Conservation (phyloP, 1,140 invertebrate species). For the Papilio aristodemus region DNA sequence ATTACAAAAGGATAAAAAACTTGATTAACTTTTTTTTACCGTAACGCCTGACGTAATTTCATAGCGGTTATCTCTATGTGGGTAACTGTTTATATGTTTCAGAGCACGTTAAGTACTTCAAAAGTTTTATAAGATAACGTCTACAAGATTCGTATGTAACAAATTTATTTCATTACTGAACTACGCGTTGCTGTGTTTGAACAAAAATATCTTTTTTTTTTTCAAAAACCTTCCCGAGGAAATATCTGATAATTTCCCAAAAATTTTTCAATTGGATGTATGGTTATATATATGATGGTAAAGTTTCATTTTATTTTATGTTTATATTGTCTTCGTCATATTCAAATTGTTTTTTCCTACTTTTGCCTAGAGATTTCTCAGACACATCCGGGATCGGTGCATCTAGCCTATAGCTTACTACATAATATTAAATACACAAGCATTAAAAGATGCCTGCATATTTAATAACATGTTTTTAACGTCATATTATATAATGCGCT, state of each 20-base stretch:
- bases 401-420: too few relatives aligned
- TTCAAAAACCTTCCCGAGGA: too few relatives aligned
- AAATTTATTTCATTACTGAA: neutral
- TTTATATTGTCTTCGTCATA: too few relatives aligned
- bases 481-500: constrained; percentile 5
- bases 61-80: constrained; percentile 3
- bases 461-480: constrained; percentile 19
- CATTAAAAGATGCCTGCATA: constrained; percentile 19
- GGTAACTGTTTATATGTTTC: neutral
- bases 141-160: neutral
- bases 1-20: constrained; percentile 9
- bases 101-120: neutral
- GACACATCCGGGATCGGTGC: too few relatives aligned
- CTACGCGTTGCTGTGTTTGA: too few relatives aligned
- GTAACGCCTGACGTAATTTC: constrained; percentile 16
- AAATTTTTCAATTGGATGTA: too few relatives aligned
- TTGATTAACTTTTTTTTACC: neutral
- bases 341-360: too few relatives aligned
- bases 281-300: too few relatives aligned
- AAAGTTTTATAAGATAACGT: neutral
- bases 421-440: neutral
- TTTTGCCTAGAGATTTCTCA: too few relatives aligned
- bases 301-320: too few relatives aligned
- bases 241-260: too few relatives aligned
- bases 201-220: too few relatives aligned